A percentile compares a stretch with the other conserved stretches of the same genome.
phyloP scores from a whole-genome alignment of 2,888 invertebrate species.

The Exephanes ischioxanthus region DNA sequence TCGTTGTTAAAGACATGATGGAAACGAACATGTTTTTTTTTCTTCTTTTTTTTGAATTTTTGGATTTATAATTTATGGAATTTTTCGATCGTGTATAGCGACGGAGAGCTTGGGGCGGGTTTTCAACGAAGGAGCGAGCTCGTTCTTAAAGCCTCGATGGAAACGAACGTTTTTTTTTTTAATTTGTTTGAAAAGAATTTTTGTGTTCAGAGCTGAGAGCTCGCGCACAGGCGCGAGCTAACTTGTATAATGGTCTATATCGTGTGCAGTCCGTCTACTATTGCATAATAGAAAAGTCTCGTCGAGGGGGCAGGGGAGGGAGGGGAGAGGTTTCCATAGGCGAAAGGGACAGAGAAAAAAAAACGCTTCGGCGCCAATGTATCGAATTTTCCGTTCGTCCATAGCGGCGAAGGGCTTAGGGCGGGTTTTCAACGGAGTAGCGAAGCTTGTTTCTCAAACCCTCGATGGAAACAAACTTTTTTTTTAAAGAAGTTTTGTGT shows the following conservation, averaged over 20 bases:
- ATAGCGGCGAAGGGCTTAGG: neutral
- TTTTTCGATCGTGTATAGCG: neutral
- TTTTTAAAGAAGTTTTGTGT: too few species aligned
- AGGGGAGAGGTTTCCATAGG: neutral
- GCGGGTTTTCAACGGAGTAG: neutral
- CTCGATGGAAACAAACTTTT: neutral
- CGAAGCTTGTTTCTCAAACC: neutral
- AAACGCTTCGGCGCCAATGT: neutral
- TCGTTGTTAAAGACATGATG: neutral
- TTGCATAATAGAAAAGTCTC: conserved; percentile 23
- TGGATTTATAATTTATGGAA: neutral
- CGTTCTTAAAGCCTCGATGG: too few species aligned
- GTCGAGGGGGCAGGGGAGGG: neutral
- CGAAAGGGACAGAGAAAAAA: neutral
- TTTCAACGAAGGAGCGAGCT: neutral
- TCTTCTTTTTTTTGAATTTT: too few species aligned
- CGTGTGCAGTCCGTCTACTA: neutral
- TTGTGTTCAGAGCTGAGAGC: neutral
- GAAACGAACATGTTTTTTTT: neutral
- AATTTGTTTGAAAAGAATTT: too few species aligned
- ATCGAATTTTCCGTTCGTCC: neutral
- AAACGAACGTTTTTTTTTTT: too few species aligned
- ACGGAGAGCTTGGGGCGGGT: neutral
- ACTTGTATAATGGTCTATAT: neutral
- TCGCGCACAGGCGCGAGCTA: neutral